Conservation (phyloP, 1,140 invertebrate species). For the Solenopsis invicta region DNA sequence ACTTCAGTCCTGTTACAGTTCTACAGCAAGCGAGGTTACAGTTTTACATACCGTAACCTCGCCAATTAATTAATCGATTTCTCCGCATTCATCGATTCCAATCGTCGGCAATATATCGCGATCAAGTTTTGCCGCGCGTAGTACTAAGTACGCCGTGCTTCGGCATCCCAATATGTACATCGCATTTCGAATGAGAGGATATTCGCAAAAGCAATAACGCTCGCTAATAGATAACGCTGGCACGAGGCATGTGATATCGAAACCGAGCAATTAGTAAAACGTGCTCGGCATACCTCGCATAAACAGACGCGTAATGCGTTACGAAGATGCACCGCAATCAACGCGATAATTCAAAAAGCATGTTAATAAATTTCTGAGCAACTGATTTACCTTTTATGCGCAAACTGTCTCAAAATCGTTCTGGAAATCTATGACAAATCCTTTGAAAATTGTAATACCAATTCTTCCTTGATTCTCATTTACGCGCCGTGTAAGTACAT, state of each 20-base stretch:
- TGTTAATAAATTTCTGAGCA: background rate
- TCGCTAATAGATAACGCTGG: slow-evolving; percentile 36
- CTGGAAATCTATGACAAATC: background rate
- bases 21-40: background rate
- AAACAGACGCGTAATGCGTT: slow-evolving; percentile 1
- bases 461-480: background rate
- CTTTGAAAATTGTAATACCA: background rate
- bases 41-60: background rate
- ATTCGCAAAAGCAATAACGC: slow-evolving; percentile 52
- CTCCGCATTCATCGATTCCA: slow-evolving; percentile 22
- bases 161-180: slow-evolving; percentile 35
- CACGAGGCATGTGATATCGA: slow-evolving; percentile 38
- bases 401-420: background rate
- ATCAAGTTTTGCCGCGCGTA: slow-evolving; percentile 11
- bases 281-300: slow-evolving; percentile 33
- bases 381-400: background rate
- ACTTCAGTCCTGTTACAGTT: slow-evolving; percentile 2
- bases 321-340: slow-evolving; percentile 12
- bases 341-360: background rate
- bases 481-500: background rate
- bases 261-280: slow-evolving; percentile 63
- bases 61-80: slow-evolving; percentile 46
- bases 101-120: slow-evolving; percentile 18
- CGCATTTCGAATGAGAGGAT: slow-evolving; percentile 46
- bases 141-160: background rate